Conservation (phyloP, 1,140 invertebrate species). For the Colletes latitarsis region DNA sequence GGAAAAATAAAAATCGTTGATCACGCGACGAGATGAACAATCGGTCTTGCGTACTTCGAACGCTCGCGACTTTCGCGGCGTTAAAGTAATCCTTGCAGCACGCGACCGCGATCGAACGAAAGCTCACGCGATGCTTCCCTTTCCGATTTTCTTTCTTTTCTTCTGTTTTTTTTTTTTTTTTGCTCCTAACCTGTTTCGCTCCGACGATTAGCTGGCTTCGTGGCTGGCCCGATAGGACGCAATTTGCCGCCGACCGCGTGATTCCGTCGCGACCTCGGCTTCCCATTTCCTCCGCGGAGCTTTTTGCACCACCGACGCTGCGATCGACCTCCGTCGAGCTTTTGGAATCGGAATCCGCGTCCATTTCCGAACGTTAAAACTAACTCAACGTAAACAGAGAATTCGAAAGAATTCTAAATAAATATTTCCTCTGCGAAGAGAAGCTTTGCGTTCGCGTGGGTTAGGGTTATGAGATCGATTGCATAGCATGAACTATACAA, state of each 20-base stretch:
- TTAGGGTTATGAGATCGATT: neutral
- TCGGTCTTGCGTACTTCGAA: too few relatives aligned
- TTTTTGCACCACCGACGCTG: neutral
- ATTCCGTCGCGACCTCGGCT: neutral
- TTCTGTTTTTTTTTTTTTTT: neutral
- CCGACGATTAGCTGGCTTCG: slow-evolving; percentile 39
- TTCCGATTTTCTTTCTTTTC: neutral
- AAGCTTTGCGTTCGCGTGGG: too few relatives aligned
- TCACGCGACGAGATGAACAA: too few relatives aligned
- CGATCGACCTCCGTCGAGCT: slow-evolving; percentile 15
- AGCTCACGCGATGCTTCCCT: slow-evolving; percentile 33
- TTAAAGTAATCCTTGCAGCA: slow-evolving; percentile 2
- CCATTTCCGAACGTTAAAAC: neutral
- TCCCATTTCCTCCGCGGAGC: neutral
- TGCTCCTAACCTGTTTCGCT: slow-evolving; percentile 53
- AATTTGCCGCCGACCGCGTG: slow-evolving; percentile 3
- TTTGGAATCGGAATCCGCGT: slow-evolving; percentile 16
- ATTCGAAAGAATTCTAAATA: too few relatives aligned
- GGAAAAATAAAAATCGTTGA: too few relatives aligned
- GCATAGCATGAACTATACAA: neutral
- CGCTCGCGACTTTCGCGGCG: too few relatives aligned
- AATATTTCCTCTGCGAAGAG: too few relatives aligned
- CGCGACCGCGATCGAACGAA: slow-evolving; percentile 14
- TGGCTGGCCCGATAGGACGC: slow-evolving; percentile 4
- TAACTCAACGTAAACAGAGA: too few relatives aligned